A percentile compares a stretch with the other conserved stretches of the same genome.
These are phyloP conservation scores for Gallinago undulata DNA, from an alignment of 2,113 vertebrate species.

Conservation along the genomic window DNA sequence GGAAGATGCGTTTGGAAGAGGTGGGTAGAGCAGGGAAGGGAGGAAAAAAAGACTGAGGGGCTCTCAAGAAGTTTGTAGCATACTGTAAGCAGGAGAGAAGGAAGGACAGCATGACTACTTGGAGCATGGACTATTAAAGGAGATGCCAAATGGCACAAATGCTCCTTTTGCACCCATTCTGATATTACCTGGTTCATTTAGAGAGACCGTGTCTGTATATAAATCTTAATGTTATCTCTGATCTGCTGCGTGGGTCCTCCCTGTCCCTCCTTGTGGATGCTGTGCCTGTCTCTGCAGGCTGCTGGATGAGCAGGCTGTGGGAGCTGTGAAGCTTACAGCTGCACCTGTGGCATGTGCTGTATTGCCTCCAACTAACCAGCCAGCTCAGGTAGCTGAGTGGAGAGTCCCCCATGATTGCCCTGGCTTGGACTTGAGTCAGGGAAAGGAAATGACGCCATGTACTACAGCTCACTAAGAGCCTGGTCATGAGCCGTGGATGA, in stretches of 20 bases:
- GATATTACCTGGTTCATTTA: not conserved
- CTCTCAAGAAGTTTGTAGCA: not conserved
- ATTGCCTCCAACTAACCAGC: not conserved
- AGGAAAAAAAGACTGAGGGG: not conserved
- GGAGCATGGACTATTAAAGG: not conserved
- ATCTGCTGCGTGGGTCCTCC: not conserved
- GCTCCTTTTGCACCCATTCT: not conserved
- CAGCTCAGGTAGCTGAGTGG: not conserved
- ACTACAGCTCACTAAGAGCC: not conserved
- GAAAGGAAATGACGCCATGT: not conserved
- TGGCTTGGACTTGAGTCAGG: not conserved
- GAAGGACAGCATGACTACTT: not conserved
- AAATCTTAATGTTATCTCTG: not conserved
- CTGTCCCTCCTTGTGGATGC: not conserved
- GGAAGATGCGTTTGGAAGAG: not conserved
- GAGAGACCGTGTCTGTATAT: not conserved
- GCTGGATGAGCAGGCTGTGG: not conserved
- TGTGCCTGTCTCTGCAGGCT: not conserved
- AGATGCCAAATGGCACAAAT: not conserved
- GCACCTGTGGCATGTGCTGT: not conserved
- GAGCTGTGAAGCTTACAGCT: not conserved
- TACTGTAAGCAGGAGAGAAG: not conserved
- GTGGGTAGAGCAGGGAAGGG: not conserved
- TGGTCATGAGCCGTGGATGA: not conserved
- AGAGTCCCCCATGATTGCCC: not conserved